A percentile compares a stretch with the other conserved stretches of the same genome.
Evolutionary conservation across 2,797 vertebrate genomes (phyloP).

Genomic region (Simalia tracyae): DNA sequence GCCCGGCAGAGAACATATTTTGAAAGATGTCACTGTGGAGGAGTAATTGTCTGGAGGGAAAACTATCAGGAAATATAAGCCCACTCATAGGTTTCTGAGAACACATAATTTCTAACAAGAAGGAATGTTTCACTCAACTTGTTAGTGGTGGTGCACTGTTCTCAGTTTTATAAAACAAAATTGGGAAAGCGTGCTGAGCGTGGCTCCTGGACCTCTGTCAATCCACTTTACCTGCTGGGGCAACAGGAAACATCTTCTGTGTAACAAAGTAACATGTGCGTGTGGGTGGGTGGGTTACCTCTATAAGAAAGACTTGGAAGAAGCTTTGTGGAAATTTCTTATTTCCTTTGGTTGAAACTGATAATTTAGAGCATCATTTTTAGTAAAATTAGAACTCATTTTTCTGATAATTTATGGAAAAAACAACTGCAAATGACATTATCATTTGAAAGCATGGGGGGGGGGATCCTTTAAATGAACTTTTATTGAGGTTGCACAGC

Average conservation of each 20-base stretch:
- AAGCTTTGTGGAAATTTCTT: not conserved
- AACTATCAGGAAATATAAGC: not conserved
- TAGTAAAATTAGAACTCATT: not conserved
- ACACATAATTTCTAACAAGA: not conserved
- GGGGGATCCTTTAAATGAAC: conserved; percentile 9
- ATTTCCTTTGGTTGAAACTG: conserved; percentile 28
- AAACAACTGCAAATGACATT: not conserved
- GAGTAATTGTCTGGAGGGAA: conserved; percentile 3
- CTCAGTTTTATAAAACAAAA: not conserved
- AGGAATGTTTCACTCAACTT: not conserved
- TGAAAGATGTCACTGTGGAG: not conserved
- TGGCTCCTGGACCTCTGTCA: not conserved
- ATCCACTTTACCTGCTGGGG: not conserved
- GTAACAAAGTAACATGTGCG: not conserved
- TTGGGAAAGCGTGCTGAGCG: not conserved
- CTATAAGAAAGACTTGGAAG: not conserved
- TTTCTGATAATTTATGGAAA: conserved; percentile 12
- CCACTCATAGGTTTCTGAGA: not conserved
- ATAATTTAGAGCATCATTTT: conserved; percentile 10
- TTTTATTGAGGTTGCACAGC: conserved; percentile 32
- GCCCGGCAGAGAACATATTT: not conserved
- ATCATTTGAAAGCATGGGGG: not conserved
- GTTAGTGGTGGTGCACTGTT: not conserved
- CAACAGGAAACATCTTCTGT: not conserved
- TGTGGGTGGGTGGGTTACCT: not conserved